Conservation (phyloP, 1,140 invertebrate species). For the Hycleus phaleratus region DNA sequence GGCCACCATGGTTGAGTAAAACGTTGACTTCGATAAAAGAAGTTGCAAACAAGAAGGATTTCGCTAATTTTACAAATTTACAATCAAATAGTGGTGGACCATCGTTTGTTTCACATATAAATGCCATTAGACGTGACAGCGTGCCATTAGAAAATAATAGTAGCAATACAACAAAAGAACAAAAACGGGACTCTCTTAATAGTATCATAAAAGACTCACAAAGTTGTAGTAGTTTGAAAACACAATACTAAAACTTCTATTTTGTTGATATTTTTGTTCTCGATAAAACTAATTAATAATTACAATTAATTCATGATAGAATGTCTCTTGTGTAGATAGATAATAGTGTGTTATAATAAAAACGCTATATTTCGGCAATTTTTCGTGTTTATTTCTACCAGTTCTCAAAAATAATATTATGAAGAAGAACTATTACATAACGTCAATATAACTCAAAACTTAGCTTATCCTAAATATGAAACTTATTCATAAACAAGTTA, state of each 20-base stretch:
- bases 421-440: no score
- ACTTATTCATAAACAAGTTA: no score
- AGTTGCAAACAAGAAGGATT: conserved; percentile 39
- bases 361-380: no score
- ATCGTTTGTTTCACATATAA: conserved; percentile 39
- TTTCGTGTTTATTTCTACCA: no score
- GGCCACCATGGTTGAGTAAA: conserved; percentile 84
- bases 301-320: no score
- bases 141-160: conserved; percentile 19
- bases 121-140: conserved; percentile 32
- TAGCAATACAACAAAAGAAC: not conserved
- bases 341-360: no score
- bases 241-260: conserved; percentile 26
- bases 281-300: no score
- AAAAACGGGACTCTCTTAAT: conserved; percentile 25
- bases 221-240: conserved; percentile 38
- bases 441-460: no score
- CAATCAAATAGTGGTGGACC: conserved; percentile 10
- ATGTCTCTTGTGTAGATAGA: no score
- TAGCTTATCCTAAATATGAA: no score
- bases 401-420: no score
- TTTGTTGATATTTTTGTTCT: not conserved
- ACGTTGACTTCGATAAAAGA: conserved; percentile 54
- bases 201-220: conserved; percentile 38
- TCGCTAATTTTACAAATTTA: conserved; percentile 17